These are phyloP conservation scores for Ramphastos sulfuratus DNA, from an alignment of 2,113 vertebrate genomes.

Conservation along the genomic window DNA sequence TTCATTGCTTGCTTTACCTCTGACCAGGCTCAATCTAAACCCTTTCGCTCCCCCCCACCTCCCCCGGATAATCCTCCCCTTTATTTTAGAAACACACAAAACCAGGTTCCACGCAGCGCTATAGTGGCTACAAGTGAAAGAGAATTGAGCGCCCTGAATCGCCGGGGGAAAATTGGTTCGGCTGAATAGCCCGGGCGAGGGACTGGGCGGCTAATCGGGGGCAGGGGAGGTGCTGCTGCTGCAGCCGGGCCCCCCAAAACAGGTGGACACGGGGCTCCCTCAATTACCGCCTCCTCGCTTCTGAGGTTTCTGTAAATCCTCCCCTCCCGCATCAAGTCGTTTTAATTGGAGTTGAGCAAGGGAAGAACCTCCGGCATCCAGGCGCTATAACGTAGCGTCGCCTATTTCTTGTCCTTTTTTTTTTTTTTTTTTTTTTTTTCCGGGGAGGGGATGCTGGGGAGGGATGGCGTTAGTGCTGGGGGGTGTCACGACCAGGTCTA, in stretches of 20 bases:
- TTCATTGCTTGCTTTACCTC: constrained; percentile 87
- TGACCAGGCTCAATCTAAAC: constrained; percentile 86
- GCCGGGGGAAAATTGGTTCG: constrained; percentile 86
- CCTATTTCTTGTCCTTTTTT: neutral
- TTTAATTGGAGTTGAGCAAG: constrained; percentile 38
- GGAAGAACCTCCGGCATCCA: neutral
- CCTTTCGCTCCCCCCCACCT: constrained; percentile 76
- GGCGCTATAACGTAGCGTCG: neutral
- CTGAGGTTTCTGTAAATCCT: constrained; percentile 71
- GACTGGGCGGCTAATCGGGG: constrained; percentile 86
- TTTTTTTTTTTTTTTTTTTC: neutral
- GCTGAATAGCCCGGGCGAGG: constrained; percentile 86
- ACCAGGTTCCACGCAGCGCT: constrained; percentile 95
- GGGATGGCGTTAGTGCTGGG: too few species aligned
- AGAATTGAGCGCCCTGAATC: constrained; percentile 86
- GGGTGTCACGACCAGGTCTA: neutral
- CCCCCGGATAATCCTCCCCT: constrained; percentile 89
- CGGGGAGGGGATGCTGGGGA: rapidly evolving
- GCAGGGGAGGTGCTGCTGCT: constrained; percentile 82
- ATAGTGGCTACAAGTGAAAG: constrained; percentile 92
- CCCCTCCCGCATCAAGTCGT: constrained; percentile 34
- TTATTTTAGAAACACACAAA: constrained; percentile 91
- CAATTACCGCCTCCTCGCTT: constrained; percentile 79
- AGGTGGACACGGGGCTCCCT: constrained; percentile 88
- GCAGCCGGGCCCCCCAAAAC: constrained; percentile 83